Evolutionary conservation across 2,888 invertebrate species (phyloP).

Genomic region (Physocephala rufipes): DNA sequence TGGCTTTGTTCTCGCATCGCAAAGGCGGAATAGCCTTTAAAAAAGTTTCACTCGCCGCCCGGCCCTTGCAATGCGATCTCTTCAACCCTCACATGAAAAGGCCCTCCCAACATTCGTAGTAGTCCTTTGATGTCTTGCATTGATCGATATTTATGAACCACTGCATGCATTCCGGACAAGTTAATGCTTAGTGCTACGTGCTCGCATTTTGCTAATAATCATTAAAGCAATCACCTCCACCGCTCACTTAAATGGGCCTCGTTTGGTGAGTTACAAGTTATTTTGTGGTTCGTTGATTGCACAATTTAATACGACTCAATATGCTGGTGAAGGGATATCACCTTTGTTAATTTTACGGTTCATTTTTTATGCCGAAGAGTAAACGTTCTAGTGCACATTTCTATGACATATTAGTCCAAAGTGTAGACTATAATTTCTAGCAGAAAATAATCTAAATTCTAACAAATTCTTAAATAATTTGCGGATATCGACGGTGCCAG

Average conservation of each 20-base stretch:
- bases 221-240: slow-evolving; percentile 27
- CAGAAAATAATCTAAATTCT: too few relatives aligned
- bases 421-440: too few relatives aligned
- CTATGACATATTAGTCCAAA: too few relatives aligned
- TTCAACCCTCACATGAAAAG: background rate
- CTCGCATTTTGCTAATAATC: slow-evolving; percentile 33
- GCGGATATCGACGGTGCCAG: too few relatives aligned
- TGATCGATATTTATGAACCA: slow-evolving; percentile 26
- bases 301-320: background rate
- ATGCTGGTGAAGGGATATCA: background rate
- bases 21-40: slow-evolving; percentile 1
- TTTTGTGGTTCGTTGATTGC: slow-evolving; percentile 21
- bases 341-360: slow-evolving; percentile 1
- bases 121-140: slow-evolving; percentile 9
- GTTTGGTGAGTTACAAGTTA: slow-evolving; percentile 26
- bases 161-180: slow-evolving; percentile 32
- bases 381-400: too few relatives aligned
- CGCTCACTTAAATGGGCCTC: slow-evolving; percentile 4
- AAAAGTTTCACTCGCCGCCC: slow-evolving; percentile 6
- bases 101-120: background rate
- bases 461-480: too few relatives aligned
- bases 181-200: slow-evolving; percentile 25
- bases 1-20: background rate
- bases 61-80: background rate
- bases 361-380: background rate